Evolutionary conservation across 2,888 invertebrate species (phyloP), one percentile per base, ranked within the genome.

Genomic region (Ornithoptera priamus): DNA sequence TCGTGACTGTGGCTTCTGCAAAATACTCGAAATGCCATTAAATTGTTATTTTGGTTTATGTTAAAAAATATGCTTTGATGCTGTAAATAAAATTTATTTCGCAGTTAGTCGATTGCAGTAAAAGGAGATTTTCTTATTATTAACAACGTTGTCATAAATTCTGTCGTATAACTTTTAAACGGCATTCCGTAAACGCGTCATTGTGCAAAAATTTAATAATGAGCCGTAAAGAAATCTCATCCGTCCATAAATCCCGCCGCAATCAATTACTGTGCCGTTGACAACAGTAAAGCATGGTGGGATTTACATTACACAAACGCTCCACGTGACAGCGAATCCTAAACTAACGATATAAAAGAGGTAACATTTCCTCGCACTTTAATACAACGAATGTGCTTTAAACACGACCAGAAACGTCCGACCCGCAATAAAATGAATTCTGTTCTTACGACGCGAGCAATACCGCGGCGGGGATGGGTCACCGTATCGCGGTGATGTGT

Each of bases 341-440:
- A 85, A 85, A 85, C 85, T 85, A 87, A 87, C 83, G 83, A 85
- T 86, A 85, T 88, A 88, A 89, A 86, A 85, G 82, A 81, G 79
- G 79, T 81, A 87, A 83, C 83, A 81, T 84, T 83, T 80, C 81
- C 82, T 83, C 81, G 84, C 77, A 75, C 76, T 72, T 83, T 86
- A 86, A 86, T 81, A 85, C 77, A 76, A 82, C 85, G 82, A 82
- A 88, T 83, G 80, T 81, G 68, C 72, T 24, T 73, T 72, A 65
- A 73, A 73, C 71, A n/a, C 20, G 42, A 60, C 81, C 77, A 80
- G 24, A 75, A 68, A 67, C 24, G 15, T 22, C 53, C 73, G 82
- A 77, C 53, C 79, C 72, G 53, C 73, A 57, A 70, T 24, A 7
- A 65, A 65, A 24, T 53, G n/a, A 36, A 64, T 66, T 30, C 70